Evolutionary conservation across 2,888 invertebrate species (phyloP).

Genomic region (Portevinia maculata): DNA sequence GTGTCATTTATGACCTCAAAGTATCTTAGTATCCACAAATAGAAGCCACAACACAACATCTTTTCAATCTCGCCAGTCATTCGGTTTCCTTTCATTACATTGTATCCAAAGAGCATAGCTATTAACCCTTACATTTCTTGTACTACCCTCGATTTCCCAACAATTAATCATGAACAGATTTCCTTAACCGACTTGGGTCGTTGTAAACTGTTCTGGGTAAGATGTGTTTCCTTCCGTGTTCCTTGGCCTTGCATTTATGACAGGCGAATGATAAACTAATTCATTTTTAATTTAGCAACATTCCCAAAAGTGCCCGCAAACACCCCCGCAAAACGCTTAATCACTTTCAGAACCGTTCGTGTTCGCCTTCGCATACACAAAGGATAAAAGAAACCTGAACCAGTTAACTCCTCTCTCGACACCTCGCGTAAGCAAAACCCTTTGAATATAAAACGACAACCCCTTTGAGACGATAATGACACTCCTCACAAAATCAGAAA

Average conservation of each 20-base stretch:
- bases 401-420: conserved; percentile 40
- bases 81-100: conserved; percentile 34
- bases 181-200: conserved; percentile 33
- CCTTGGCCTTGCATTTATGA: not conserved
- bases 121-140: conserved; percentile 10
- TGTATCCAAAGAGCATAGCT: conserved; percentile 11
- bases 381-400: conserved; percentile 22
- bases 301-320: conserved; percentile 12
- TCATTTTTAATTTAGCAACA: conserved; percentile 60
- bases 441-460: conserved; percentile 41
- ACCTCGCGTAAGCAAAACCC: conserved; percentile 20
- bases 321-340: conserved; percentile 44
- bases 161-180: conserved; percentile 58
- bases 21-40: no score
- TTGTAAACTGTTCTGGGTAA: conserved; percentile 23
- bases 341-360: conserved; percentile 56
- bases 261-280: conserved; percentile 40
- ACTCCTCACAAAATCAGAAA: conserved; percentile 28
- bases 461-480: conserved; percentile 53
- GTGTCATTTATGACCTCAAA: no score
- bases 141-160: conserved; percentile 26
- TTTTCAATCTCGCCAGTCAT: not conserved
- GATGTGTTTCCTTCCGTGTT: not conserved
- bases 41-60: not conserved
- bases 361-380: not conserved